Base-by-base conservation (phyloP, 1,140 invertebrate genomes). In the Linepithema humile region DNA sequence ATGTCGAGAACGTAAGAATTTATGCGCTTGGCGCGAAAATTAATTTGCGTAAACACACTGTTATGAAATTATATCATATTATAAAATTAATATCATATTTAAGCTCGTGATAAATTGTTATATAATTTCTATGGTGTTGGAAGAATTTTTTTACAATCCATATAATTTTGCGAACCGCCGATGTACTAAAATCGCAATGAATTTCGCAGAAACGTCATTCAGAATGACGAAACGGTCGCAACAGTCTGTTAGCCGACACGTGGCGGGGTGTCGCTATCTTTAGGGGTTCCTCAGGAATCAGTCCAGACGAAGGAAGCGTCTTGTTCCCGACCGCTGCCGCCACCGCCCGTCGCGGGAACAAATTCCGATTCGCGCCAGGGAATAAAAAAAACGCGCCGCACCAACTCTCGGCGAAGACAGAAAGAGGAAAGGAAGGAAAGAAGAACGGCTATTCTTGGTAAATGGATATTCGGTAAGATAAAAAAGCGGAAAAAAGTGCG, bases 191-290 rank as follows among this genome's bases (percentile, higher is more conserved):
- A 55, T 20, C 64, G 35, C 64, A 3, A 35, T 48, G 38, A 10
- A 43, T 57, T 80, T 80, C 64, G 48, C 75, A 35, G 62, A 69
- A 78, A 17, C 20, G 62, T 69, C n/a, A 0, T 29, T 55, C n/a
- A 15, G n/a, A 48, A 80, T 80, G 75, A 80, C 75, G 75, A 80
- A 80, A 80, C 48, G 62, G 35, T 80, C 48, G 75, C 48, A 40
- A 55, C 15, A 62, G n/a, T 80, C 59, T 65, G 59, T 32, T 70
- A 80, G 64, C 15, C 48, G 48, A 55, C 75, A 80, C 75, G 75
- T 80, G 75, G 75, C 73, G 12, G 48, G 38, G 64, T 57, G 64
- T 70, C 75, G 75, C 75, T 80, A 80, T 80, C 75, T 80, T 80
- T 80, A 80, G 75, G 64, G 75, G 35, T 80, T 69, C 64, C 64